Conservation (phyloP, 2,113 vertebrate species). For the Larimichthys crocea region DNA sequence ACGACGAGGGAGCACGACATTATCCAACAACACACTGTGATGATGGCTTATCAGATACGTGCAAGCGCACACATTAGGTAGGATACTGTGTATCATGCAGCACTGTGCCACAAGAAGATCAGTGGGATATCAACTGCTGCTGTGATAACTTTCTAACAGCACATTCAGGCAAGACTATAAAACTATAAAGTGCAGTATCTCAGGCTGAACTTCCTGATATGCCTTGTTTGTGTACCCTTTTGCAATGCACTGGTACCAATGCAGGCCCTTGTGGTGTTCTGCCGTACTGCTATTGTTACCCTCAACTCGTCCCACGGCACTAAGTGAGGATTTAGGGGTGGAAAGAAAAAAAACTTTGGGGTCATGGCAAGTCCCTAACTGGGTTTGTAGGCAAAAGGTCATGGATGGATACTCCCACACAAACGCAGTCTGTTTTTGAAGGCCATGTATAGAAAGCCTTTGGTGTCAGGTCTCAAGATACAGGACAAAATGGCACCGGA, state of each 20-base stretch:
- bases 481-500: conserved; percentile 69
- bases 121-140: background rate
- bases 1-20: background rate
- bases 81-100: background rate
- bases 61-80: background rate
- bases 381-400: conserved; percentile 70
- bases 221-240: conserved; percentile 4
- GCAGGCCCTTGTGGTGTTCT: background rate
- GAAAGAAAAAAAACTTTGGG: conserved; percentile 33
- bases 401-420: conserved; percentile 39
- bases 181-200: conserved; percentile 4
- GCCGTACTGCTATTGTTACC: background rate
- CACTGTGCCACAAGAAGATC: background rate
- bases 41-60: background rate
- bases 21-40: background rate
- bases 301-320: background rate
- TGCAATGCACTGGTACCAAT: background rate
- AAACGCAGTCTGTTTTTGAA: conserved; percentile 57
- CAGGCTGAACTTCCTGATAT: conserved; percentile 17
- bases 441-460: conserved; percentile 66
- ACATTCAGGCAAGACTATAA: conserved; percentile 7
- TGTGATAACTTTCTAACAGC: background rate
- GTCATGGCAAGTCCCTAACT: conserved; percentile 41
- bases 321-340: conserved; percentile 31
- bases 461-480: conserved; percentile 71